Evolutionary conservation across 2,113 vertebrate genomes (phyloP).

Genomic region (Platichthys flesus): DNA sequence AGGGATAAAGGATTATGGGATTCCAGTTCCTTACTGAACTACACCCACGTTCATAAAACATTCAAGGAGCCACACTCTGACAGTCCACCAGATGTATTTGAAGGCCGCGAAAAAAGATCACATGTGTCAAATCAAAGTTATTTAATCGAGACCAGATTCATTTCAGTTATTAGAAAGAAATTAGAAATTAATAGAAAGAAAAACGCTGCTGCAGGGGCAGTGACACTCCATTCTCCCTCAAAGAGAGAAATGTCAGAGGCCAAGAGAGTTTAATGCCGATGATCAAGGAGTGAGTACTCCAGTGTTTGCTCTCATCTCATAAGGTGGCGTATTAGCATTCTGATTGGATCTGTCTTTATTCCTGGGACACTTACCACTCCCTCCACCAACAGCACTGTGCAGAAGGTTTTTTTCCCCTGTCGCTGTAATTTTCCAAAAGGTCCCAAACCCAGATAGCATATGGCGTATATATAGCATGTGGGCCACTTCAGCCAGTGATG

Average conservation of each 20-base stretch:
- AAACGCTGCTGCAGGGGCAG: background rate
- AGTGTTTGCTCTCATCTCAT: slow-evolving; percentile 13
- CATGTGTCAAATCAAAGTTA: slow-evolving; percentile 57
- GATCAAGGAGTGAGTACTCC: slow-evolving; percentile 25
- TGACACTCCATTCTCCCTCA: background rate
- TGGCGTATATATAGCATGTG: no score
- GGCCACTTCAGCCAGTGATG: no score
- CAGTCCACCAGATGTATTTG: slow-evolving; percentile 37
- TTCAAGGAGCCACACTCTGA: slow-evolving; percentile 56
- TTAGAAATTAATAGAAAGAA: slow-evolving; percentile 33
- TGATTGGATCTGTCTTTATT: background rate
- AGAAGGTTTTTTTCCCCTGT: background rate
- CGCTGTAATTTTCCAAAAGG: background rate
- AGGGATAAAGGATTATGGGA: slow-evolving; percentile 40
- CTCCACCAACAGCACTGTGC: background rate
- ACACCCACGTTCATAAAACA: slow-evolving; percentile 77
- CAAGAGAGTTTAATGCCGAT: slow-evolving; percentile 20
- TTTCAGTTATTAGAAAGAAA: slow-evolving; percentile 46
- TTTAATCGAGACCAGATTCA: slow-evolving; percentile 50
- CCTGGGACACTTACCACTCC: background rate
- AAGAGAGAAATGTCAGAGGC: slow-evolving; percentile 28
- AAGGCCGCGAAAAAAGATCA: slow-evolving; percentile 38
- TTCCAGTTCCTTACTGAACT: slow-evolving; percentile 54
- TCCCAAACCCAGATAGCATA: no score
- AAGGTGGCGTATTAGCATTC: background rate